Evolutionary conservation across 2,113 vertebrate species (phyloP).

Genomic region (Setophaga petechia): DNA sequence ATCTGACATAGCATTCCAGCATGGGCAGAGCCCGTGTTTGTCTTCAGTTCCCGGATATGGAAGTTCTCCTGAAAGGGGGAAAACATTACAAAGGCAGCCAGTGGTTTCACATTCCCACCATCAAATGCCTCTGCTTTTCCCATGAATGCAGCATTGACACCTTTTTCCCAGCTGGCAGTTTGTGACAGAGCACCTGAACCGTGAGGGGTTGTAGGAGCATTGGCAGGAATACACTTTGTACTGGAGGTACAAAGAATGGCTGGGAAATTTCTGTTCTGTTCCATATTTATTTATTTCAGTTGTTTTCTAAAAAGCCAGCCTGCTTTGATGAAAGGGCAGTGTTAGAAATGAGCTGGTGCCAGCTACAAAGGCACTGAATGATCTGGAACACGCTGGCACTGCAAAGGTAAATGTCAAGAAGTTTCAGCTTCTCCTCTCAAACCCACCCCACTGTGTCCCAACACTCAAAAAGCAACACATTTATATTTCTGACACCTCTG

Average conservation of each 20-base stretch:
- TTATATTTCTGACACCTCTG: background rate
- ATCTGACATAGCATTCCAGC: slow-evolving; percentile 98
- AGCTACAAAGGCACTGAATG: background rate
- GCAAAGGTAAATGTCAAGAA: background rate
- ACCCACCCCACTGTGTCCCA: background rate
- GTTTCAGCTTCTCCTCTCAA: background rate
- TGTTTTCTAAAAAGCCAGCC: background rate
- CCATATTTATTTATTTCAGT: background rate
- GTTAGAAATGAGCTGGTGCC: background rate
- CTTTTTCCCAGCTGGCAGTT: background rate
- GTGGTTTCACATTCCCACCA: background rate
- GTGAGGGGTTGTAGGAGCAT: rapidly evolving
- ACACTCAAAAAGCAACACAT: background rate
- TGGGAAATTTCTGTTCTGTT: background rate
- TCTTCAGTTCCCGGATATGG: slow-evolving; percentile 99
- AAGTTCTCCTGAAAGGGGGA: slow-evolving; percentile 88
- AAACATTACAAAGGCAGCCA: slow-evolving; percentile 35
- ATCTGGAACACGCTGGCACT: background rate
- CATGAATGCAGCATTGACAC: background rate
- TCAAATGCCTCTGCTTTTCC: background rate
- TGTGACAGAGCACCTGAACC: background rate
- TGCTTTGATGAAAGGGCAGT: background rate
- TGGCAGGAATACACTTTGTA: background rate
- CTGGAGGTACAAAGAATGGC: background rate
- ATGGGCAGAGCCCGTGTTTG: slow-evolving; percentile 96